These are phyloP conservation scores for Neodiprion fabricii DNA, from an alignment of 1,140 invertebrate genomes.

Conservation along the genomic window DNA sequence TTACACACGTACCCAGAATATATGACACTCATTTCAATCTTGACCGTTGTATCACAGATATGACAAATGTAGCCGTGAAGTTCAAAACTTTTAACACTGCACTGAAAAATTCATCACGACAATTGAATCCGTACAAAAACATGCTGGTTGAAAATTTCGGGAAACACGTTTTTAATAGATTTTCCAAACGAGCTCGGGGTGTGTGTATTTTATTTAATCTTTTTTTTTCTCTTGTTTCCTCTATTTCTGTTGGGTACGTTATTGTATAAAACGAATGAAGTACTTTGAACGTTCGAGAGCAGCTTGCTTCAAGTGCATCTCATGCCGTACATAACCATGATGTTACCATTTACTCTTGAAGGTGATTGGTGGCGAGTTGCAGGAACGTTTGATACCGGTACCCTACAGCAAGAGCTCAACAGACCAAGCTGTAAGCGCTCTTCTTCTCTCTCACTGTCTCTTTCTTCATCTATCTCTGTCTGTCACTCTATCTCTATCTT, in stretches of 20 bases:
- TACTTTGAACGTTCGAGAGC: neutral
- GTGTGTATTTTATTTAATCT: neutral
- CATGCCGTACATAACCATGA: constrained; percentile 54
- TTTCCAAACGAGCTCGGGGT: neutral
- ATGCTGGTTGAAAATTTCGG: neutral
- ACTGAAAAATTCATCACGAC: no score
- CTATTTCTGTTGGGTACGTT: neutral
- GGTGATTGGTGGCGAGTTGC: constrained; percentile 99
- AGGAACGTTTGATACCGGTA: constrained; percentile 98
- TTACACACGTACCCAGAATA: no score
- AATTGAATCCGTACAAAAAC: constrained; percentile 12
- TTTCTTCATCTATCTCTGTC: constrained; percentile 49
- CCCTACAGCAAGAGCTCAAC: constrained; percentile 99
- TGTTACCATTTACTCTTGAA: constrained; percentile 85
- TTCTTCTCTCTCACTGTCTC: constrained; percentile 52
- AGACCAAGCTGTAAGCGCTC: constrained; percentile 97
- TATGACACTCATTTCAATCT: no score
- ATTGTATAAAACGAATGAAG: neutral
- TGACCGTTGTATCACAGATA: no score
- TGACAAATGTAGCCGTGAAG: no score
- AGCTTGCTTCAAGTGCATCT: neutral
- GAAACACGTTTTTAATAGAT: neutral
- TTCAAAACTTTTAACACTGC: no score
- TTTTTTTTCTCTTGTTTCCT: constrained; percentile 7
- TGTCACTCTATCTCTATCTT: constrained; percentile 29